Percentiles rank a stretch among this genome's conserved stretches.
phyloP scores from a whole-genome alignment of 2,113 vertebrate species.

The Microtus montanus region DNA sequence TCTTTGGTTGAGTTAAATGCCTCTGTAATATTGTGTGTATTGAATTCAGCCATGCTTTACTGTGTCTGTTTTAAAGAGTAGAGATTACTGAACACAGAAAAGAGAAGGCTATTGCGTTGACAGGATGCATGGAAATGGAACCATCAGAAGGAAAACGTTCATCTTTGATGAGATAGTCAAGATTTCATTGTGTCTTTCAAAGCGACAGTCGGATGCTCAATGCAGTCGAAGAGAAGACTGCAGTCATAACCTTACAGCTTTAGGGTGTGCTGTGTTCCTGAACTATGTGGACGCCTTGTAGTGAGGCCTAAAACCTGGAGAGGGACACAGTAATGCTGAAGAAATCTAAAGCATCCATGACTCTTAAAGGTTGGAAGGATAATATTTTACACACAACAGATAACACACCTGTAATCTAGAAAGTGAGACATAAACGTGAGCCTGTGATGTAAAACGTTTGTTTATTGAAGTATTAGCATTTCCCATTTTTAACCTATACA shows the following conservation, averaged over 20 bases:
- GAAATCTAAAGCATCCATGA: background rate
- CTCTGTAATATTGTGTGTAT: background rate
- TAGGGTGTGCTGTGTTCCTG: background rate
- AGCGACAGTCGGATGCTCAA: background rate
- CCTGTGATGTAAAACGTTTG: background rate
- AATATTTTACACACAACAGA: background rate
- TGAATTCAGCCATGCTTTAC: background rate
- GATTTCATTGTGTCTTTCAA: background rate
- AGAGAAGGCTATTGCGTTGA: background rate
- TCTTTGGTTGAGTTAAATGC: background rate
- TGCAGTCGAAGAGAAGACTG: background rate
- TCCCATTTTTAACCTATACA: background rate
- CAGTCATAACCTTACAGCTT: background rate
- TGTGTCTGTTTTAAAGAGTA: background rate
- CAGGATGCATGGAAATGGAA: background rate
- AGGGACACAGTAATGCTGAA: background rate
- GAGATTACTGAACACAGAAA: background rate
- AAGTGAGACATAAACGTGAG: background rate
- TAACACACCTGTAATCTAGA: background rate
- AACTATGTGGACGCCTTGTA: background rate
- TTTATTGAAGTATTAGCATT: conserved; percentile 17
- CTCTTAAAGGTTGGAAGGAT: background rate
- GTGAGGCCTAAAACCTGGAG: background rate
- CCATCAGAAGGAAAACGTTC: background rate
- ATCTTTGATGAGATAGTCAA: background rate